Evolutionary conservation across 2,113 vertebrate species (phyloP).

Genomic region (Calyptomena viridis): DNA sequence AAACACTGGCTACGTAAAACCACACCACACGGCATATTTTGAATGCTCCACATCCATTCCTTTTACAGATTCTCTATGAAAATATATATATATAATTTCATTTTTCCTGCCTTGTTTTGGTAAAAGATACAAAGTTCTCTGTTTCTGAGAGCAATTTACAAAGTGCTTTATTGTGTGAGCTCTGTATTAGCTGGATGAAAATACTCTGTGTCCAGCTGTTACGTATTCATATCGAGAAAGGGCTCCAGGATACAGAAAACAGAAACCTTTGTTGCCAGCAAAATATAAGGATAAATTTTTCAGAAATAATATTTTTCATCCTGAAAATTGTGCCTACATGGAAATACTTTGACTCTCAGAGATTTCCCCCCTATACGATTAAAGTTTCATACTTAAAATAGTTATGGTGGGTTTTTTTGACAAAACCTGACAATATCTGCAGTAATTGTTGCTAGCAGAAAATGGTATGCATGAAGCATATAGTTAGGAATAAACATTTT

Average conservation of each 20-base stretch:
- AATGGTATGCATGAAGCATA: neutral
- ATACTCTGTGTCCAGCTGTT: neutral
- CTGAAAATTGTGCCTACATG: neutral
- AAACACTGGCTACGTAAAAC: no score
- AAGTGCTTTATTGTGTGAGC: neutral
- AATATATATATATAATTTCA: neutral
- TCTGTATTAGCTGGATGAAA: neutral
- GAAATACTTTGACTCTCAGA: neutral
- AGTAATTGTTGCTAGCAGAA: neutral
- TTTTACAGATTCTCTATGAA: neutral
- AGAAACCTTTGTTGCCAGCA: neutral
- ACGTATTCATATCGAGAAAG: neutral
- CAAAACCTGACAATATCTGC: neutral
- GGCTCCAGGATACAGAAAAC: neutral
- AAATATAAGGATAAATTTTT: neutral
- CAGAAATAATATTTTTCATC: neutral
- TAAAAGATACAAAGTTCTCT: neutral
- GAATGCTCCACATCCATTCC: neutral
- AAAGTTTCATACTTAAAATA: neutral
- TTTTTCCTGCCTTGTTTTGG: neutral
- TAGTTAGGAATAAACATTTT: neutral
- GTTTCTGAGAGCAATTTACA: neutral
- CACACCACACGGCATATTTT: no score
- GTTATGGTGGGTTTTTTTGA: neutral
- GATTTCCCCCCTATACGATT: neutral